phyloP scores from a whole-genome alignment of 2,888 invertebrate species.

The Aleiodes testaceus region DNA sequence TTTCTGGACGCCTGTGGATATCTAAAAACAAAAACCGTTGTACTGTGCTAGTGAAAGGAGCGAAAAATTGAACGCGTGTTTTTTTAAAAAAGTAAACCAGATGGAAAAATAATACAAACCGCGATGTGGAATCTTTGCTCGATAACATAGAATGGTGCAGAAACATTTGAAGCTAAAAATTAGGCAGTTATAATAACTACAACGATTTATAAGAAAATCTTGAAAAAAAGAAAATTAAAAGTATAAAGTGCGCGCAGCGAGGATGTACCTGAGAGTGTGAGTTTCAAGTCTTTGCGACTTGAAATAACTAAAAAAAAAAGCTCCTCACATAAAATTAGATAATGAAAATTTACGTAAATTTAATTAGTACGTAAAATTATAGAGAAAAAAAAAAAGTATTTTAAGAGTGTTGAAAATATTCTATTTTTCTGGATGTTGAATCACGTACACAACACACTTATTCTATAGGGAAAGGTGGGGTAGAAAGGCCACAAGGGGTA shows the following conservation, averaged over 20 bases:
- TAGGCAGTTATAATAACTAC: constrained; percentile 37
- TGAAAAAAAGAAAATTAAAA: constrained; percentile 24
- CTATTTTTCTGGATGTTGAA: constrained; percentile 35
- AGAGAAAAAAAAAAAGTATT: constrained; percentile 26
- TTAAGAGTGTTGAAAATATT: constrained; percentile 28
- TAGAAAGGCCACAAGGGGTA: too few relatives aligned
- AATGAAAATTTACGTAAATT: constrained; percentile 27
- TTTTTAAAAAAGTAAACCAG: constrained; percentile 29
- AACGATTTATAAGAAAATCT: constrained; percentile 43
- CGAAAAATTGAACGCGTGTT: constrained; percentile 44
- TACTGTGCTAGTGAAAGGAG: constrained; percentile 38
- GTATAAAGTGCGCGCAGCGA: constrained; percentile 51
- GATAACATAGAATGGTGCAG: constrained; percentile 8
- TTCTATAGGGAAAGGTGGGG: too few relatives aligned
- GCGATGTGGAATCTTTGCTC: constrained; percentile 37
- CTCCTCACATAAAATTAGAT: constrained; percentile 36
- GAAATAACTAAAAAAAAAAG: constrained; percentile 45
- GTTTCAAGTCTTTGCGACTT: constrained; percentile 51
- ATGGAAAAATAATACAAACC: constrained; percentile 21
- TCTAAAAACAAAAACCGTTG: constrained; percentile 53
- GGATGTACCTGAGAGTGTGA: constrained; percentile 62
- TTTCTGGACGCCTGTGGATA: constrained; percentile 61
- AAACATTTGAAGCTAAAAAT: neutral
- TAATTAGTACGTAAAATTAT: constrained; percentile 22
- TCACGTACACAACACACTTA: constrained; percentile 23